A percentile compares a stretch with the other conserved stretches of the same genome.
phyloP scores from a whole-genome alignment of 2,888 invertebrate species.

The Peribatodes rhomboidaria region DNA sequence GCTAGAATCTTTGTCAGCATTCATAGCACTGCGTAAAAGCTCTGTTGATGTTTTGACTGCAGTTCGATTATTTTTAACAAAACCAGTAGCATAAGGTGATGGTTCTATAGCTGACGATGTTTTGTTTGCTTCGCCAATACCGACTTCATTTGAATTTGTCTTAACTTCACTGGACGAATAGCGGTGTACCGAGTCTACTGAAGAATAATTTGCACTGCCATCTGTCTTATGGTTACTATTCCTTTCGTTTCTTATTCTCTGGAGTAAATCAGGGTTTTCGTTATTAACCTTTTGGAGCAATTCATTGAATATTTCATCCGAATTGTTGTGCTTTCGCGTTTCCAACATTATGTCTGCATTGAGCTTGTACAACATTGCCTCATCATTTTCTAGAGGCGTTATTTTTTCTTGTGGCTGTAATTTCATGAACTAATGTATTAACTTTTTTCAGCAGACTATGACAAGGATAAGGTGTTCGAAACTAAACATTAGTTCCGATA shows the following conservation, averaged over 20 bases:
- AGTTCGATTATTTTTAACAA: constrained; percentile 44
- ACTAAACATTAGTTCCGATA: no score
- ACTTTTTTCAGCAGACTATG: not conserved
- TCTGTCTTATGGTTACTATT: constrained; percentile 48
- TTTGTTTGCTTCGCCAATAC: constrained; percentile 6
- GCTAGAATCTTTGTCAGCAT: constrained; percentile 22
- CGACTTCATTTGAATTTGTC: constrained; percentile 21
- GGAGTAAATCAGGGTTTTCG: constrained; percentile 62
- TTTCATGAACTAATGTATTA: not conserved
- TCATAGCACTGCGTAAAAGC: constrained; percentile 61
- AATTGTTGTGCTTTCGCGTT: constrained; percentile 57
- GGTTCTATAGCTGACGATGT: constrained; percentile 18
- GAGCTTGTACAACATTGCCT: constrained; percentile 67
- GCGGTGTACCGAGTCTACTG: constrained; percentile 16
- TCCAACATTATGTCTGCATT: constrained; percentile 69
- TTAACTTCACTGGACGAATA: constrained; percentile 16
- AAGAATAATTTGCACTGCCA: constrained; percentile 44
- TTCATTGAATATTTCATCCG: constrained; percentile 51
- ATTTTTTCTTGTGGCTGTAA: constrained; percentile 65
- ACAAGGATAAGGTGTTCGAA: no score
- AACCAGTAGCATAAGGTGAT: constrained; percentile 9
- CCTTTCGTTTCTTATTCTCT: constrained; percentile 56
- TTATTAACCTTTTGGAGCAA: constrained; percentile 68
- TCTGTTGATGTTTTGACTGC: constrained; percentile 60
- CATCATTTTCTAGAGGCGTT: constrained; percentile 59